Percentiles rank a stretch among this genome's conserved stretches.
Evolutionary conservation across 2,113 vertebrate genomes (phyloP).

Genomic region (Drymodes brunneopygia): DNA sequence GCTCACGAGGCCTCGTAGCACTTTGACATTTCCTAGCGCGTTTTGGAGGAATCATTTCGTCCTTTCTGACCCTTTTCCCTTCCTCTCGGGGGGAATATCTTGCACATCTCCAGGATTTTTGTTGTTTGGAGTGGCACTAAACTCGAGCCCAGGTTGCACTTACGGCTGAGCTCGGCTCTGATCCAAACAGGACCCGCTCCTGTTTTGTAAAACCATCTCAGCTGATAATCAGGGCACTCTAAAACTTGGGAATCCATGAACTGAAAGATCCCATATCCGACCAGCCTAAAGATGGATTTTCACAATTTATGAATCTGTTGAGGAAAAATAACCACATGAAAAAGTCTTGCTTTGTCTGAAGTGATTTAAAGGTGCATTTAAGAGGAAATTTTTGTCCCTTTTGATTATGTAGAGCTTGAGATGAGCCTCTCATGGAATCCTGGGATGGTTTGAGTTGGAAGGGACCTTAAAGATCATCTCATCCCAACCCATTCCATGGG

Average conservation of each 20-base stretch:
- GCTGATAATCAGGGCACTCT: background rate
- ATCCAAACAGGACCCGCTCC: background rate
- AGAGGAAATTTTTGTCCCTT: background rate
- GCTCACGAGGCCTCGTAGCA: background rate
- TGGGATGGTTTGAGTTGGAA: background rate
- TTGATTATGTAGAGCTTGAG: background rate
- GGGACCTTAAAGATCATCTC: background rate
- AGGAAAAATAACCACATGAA: background rate
- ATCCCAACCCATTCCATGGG: too few relatives aligned
- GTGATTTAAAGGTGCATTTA: background rate
- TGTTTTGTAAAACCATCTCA: background rate
- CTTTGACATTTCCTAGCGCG: background rate
- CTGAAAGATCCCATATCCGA: background rate
- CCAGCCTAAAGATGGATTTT: background rate
- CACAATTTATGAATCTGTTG: accelerated
- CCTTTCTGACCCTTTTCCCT: background rate
- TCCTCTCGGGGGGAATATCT: background rate
- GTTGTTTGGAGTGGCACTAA: background rate
- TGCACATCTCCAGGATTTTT: background rate
- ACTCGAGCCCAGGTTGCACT: background rate
- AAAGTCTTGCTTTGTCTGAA: too few relatives aligned
- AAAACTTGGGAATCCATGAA: background rate
- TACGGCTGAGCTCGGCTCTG: background rate
- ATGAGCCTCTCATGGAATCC: background rate
- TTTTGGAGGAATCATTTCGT: background rate